Base-by-base conservation (phyloP, 2,888 invertebrate species). In the Notodonta dromedarius region DNA sequence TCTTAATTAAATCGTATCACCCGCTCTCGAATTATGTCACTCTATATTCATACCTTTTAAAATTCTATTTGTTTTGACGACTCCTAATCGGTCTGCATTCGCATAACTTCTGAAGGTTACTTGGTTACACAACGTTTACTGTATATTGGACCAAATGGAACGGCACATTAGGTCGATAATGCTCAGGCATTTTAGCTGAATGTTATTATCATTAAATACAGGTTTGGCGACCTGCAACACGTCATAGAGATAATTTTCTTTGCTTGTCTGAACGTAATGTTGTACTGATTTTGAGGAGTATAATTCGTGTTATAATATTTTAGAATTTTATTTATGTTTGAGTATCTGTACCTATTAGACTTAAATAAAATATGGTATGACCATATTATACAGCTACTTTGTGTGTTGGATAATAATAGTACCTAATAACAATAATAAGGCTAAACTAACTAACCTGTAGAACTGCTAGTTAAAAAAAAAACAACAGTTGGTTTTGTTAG, bases 141-240 rank as follows among this genome's bases (percentile, higher is more conserved):
- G 39, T 5, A 54, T 54, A 54, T 14, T 54, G 39, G 13, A 32
- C 54, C 59, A 56, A 56, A 63, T 61, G 55, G 13, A 48, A 13
- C 39, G 40, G 51, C 4, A 13, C 32, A 58, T 77, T 75, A 67
- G 66, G 79, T 69, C 67, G 65, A 63, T 60, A 65, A 72, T 73
- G 16, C 16, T 60, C 48, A 65, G 58, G 51, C 57, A 24, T 69
- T 67, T 64, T 42, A 32, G n/a, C 55, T 40, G 52, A 57, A 63
- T 66, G 66, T 71, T 77, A 67, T 83, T 78, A 77, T 80, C 74
- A 78, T 77, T 78, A 66, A 70, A 80, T 82, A 83, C 87, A 80
- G 81, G 85, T 86, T 85, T 84, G 78, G 78, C 79, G 83, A 84
- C 82, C 82, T 76, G 80, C 77, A 79, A 71, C 68, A 67, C 78